Base-by-base conservation (phyloP, 2,113 vertebrate genomes). In the Marmota flaviventris region DNA sequence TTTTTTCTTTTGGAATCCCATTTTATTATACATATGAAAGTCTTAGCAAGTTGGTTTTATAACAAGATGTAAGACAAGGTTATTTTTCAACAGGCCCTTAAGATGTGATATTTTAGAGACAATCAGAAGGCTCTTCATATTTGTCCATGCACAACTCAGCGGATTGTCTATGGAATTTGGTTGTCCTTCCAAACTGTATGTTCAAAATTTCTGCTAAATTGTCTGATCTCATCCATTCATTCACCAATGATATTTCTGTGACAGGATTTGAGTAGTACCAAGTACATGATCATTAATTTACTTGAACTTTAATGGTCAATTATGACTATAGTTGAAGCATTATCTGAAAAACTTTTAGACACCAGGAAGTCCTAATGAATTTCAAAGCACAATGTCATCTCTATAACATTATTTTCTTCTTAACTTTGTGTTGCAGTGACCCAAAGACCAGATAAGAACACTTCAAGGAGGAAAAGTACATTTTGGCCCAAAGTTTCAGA, bases 21-120 rank as follows among this genome's bases (percentile, higher is more conserved):
- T 48, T 20, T 77, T 48, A 42, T 82, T 85, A 67, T 73, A 53
- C 14, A 72, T 65, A 37, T 22, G 37, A 70, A 45, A 65, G 3
- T 48, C 18, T 73, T 85, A 63, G 51, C n/a, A 58, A 94, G 85
- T 87, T 94, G 13, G 81, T 72, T 85, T 91, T 65, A 17, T 65
- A 63, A 70, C 32, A 86, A 94, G 61, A 78, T 63, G 61, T 32
- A 58, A 18, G 89, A 77, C 3, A 34, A 25, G 90, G 39, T 61
- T 61, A 11, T 82, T n/a, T 91, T 48, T 81, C 53, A 78, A 39
- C n/a, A 91, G 53, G 17, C 51, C 24, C 37, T 37, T 34, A 67
- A 90, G 63, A 79, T 39, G 13, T 27, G 48, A 16, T 65, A 16
- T 42, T 81, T 96, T 79, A 85, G 63, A 95, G 37, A 81, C 51